Evolutionary conservation across 2,888 invertebrate genomes (phyloP).

Genomic region (Coecobrya sp.): DNA sequence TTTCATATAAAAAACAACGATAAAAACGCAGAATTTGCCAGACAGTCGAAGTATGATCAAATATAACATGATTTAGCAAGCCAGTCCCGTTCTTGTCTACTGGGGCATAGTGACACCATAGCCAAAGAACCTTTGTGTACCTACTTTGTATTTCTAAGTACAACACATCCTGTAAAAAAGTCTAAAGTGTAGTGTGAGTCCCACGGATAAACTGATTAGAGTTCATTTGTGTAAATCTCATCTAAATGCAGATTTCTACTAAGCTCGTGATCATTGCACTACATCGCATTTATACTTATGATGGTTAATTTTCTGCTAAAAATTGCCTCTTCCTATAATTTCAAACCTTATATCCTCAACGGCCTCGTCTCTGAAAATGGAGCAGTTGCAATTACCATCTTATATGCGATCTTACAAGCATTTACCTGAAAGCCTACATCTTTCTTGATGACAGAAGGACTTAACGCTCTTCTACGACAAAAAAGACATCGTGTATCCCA

Average conservation of each 20-base stretch:
- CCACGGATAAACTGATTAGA: slow-evolving; percentile 10
- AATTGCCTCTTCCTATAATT: slow-evolving; percentile 38
- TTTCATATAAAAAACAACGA: not conserved
- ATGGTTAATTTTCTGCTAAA: not conserved
- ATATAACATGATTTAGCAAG: too few species aligned
- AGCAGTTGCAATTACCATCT: slow-evolving; percentile 21
- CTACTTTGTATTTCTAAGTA: not conserved
- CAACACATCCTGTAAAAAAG: not conserved
- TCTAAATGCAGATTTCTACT: slow-evolving; percentile 41
- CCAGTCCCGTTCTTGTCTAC: too few species aligned
- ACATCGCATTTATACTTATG: not conserved
- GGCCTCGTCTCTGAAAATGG: slow-evolving; percentile 23
- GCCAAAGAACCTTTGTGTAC: not conserved
- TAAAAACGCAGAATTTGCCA: not conserved
- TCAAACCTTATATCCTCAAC: not conserved
- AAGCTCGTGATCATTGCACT: slow-evolving; percentile 3
- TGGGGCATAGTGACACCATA: too few species aligned
- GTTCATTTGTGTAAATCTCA: slow-evolving; percentile 14
- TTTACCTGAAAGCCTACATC: not conserved
- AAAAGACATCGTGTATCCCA: not conserved
- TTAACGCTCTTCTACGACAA: not conserved
- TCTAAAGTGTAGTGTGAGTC: not conserved
- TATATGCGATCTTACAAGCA: not conserved
- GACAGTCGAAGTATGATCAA: too few species aligned
- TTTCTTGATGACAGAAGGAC: not conserved